Evolutionary conservation across 2,797 vertebrate genomes (phyloP), one percentile per base, ranked within the genome.

Genomic region (Taenioides sp.): DNA sequence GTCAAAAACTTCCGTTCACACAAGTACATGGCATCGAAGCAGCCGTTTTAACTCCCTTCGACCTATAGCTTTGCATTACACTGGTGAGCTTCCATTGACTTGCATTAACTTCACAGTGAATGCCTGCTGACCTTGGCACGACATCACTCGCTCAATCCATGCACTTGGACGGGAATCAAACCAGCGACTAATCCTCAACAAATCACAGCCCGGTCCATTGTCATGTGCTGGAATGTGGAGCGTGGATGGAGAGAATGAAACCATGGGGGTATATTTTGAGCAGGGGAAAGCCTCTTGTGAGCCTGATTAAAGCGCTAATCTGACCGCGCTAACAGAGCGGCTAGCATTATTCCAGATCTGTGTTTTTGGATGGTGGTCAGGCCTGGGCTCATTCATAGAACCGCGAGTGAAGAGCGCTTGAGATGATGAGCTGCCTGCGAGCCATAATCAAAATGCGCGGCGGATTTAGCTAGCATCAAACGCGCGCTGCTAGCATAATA

Each of bases 401-500:
- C 79, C 28, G 78, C 7, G 31, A 85, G 68, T 87, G 88, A 84
- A 91, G 88, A 85, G 84, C 67, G 84, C 88, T 88, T 54, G 65
- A 90, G 86, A 88, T 86, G 88, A 92, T 86, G 91, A 92, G 86
- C 82, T 84, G 79, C 87, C 88, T 90, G 89, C 90, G 88, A 90
- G 87, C 85, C 18, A 86, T 84, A 90, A 89, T 92, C 90, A 89
- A 87, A 92, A 92, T 72, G 81, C 83, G 67, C 83, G 82, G 77
- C 66, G 77, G 81, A 87, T 92, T 85, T 84, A 65, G 78, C 75
- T 59, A 75, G 79, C 88, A 88, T 92, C 86, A 90, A 91, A 84
- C 81, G 69, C 84, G 1, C 40, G 40, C 40, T 14, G 43, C 43
- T 47, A 47, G 43, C 43, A 47, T 4, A 16, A 47, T 16, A 47